Percentiles rank a stretch among this genome's conserved stretches.
Conservation (phyloP, 2,113 vertebrate genomes). For the Arizona elegans region DNA sequence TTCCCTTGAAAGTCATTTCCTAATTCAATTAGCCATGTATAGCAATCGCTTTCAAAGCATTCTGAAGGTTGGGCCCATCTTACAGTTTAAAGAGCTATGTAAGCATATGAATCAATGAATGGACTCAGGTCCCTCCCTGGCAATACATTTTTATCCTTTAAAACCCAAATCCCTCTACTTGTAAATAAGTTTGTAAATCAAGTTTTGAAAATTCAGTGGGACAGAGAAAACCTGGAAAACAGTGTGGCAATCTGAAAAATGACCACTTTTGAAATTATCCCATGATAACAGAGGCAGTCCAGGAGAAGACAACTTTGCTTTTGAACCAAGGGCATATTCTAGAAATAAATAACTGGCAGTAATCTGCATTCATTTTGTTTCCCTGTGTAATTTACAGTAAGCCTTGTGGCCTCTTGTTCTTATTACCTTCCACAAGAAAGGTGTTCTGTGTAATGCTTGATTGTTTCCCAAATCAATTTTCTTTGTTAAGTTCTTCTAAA, state of each 20-base stretch:
- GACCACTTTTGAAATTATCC: background rate
- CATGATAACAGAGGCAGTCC: background rate
- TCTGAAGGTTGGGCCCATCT: slow-evolving; percentile 39
- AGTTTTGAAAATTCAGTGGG: background rate
- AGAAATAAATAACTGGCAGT: background rate
- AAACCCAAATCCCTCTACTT: background rate
- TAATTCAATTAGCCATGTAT: slow-evolving; percentile 33
- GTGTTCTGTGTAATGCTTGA: background rate
- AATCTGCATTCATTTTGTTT: background rate
- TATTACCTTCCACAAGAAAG: background rate
- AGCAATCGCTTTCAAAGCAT: slow-evolving; percentile 14
- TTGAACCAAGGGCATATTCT: background rate
- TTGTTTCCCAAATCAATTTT: background rate
- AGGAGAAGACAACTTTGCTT: background rate
- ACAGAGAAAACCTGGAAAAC: background rate
- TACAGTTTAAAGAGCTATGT: slow-evolving; percentile 37
- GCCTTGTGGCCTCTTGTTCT: background rate
- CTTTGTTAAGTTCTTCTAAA: background rate
- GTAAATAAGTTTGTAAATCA: background rate
- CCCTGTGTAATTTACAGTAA: background rate
- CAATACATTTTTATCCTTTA: slow-evolving; percentile 50
- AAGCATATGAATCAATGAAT: slow-evolving; percentile 54
- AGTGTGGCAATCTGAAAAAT: background rate
- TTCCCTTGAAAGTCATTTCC: slow-evolving; percentile 10
- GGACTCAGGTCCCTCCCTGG: background rate